phyloP scores from a whole-genome alignment of 1,140 invertebrate genomes.

The Centruroides vittatus region DNA sequence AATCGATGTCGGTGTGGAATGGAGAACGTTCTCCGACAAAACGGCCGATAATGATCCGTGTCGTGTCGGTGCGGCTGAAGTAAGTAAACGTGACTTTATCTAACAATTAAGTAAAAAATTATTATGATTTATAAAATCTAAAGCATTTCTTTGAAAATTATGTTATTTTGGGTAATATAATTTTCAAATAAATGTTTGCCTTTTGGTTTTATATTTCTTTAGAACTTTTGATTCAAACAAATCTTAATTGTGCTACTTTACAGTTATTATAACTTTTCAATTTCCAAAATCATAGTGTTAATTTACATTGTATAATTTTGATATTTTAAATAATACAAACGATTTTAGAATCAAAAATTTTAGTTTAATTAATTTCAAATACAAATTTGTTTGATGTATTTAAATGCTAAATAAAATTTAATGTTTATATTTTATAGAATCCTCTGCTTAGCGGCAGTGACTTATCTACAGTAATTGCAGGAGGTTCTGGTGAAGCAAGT shows the following conservation, averaged over 20 bases:
- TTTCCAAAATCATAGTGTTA: too few relatives aligned
- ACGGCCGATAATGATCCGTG: constrained; percentile 88
- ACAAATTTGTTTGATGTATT: not conserved
- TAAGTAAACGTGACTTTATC: constrained; percentile 7
- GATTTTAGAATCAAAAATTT: not conserved
- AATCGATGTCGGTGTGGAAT: constrained; percentile 99
- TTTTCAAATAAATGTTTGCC: too few relatives aligned
- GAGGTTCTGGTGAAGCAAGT: constrained; percentile 64
- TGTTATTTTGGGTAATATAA: too few relatives aligned
- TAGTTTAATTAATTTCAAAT: not conserved
- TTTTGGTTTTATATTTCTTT: too few relatives aligned
- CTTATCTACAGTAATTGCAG: constrained; percentile 91
- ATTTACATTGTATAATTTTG: too few relatives aligned
- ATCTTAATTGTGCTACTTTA: too few relatives aligned
- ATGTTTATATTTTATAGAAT: constrained; percentile 49
- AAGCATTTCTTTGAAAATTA: too few relatives aligned
- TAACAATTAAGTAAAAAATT: too few relatives aligned
- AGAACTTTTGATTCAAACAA: too few relatives aligned
- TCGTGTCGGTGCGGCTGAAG: constrained; percentile 72
- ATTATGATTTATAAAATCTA: too few relatives aligned
- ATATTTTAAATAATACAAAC: too few relatives aligned
- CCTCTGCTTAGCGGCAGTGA: constrained; percentile 87
- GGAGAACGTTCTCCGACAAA: constrained; percentile 99
- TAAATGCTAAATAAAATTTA: not conserved
- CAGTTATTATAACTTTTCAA: too few relatives aligned